Conservation (phyloP, 1,140 invertebrate species). For the Andricus grossulariae region DNA sequence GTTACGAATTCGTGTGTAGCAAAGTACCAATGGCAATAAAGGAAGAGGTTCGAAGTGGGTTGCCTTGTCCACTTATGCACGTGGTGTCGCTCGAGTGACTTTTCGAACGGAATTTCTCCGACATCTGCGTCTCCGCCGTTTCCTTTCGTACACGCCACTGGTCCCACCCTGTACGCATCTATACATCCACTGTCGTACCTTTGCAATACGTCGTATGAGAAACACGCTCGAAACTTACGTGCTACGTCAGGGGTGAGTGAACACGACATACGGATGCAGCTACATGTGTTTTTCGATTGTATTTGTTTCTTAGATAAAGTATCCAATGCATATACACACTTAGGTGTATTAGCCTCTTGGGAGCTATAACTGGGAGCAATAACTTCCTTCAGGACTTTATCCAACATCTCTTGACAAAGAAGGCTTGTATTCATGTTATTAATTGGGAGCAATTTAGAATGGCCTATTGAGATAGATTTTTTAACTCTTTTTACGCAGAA, state of each 20-base stretch:
- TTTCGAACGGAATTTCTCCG: conserved; percentile 73
- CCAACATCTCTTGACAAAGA: too few relatives aligned
- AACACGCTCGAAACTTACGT: conserved; percentile 50
- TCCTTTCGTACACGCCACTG: conserved; percentile 62
- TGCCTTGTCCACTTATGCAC: conserved; percentile 75
- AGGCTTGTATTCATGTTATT: too few relatives aligned
- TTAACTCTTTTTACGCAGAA: too few relatives aligned
- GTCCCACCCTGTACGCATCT: conserved; percentile 57
- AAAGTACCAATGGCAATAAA: conserved; percentile 67
- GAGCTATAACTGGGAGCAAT: too few relatives aligned
- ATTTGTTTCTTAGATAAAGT: conserved; percentile 21
- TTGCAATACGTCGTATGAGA: conserved; percentile 36
- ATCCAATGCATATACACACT: conserved; percentile 1
- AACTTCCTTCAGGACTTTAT: too few relatives aligned
- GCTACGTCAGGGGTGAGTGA: conserved; percentile 69
- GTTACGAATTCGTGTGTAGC: conserved; percentile 58
- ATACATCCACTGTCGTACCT: conserved; percentile 50
- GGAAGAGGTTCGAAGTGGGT: conserved; percentile 73
- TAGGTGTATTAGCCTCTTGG: conserved; percentile 5
- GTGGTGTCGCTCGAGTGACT: conserved; percentile 72
- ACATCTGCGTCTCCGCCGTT: conserved; percentile 71
- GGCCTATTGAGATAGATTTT: too few relatives aligned
- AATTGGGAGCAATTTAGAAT: too few relatives aligned
- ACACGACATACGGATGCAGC: conserved; percentile 63
- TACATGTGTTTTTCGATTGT: conserved; percentile 9